Base-by-base conservation (phyloP, 30 jellyfish, hydroid and myxozoan species). In the Pelagia noctiluca region DNA sequence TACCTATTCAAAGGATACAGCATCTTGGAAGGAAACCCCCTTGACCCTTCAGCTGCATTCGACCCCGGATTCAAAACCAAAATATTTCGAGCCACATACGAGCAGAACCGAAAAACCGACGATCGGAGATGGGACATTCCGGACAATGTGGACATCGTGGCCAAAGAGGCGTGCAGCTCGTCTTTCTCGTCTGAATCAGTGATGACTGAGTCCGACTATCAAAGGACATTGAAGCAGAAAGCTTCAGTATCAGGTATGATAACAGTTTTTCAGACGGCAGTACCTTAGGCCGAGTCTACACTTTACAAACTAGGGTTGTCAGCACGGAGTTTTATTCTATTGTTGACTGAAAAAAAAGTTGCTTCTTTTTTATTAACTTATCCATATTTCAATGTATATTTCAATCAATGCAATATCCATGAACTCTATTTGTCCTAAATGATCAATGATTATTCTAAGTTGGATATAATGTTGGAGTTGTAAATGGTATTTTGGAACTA, bases 11-110 rank as follows among this genome's bases (percentile, higher is more conserved):
- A 37, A 21, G 86, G 86, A 12, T 75, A 75, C 73, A 50, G 50
- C 5, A 32, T 75, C 31, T 26, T 76, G 0, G 88, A 76, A 76
- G 88, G 88, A 13, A 76, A 76, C 57, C 88, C 88, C 16, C 50
- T 53, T 0, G 88, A 76, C 48, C 88, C 88, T 28, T 25, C 33
- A 24, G 54, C n/a, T n/a, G n/a, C 64, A 22, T 76, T 76, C 77
- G 88, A 76, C 57, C 88, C 88, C 12, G 88, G 88, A 13, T 76
- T 76, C 77, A 76, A 76, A 35, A 8, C 60, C 18, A 76, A 76
- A 26, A 76, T 76, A 7, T 76, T 76, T 32, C 61, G 54, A 33
- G 88, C 88, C 16, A 76, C 88, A 12, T 76, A 76, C 77, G 35
- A 53, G 65, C 4, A 76, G 34, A 33, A 76, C 78, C 52, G 65